Conservation (phyloP, 1,140 invertebrate species). For the Aphis gossypii region DNA sequence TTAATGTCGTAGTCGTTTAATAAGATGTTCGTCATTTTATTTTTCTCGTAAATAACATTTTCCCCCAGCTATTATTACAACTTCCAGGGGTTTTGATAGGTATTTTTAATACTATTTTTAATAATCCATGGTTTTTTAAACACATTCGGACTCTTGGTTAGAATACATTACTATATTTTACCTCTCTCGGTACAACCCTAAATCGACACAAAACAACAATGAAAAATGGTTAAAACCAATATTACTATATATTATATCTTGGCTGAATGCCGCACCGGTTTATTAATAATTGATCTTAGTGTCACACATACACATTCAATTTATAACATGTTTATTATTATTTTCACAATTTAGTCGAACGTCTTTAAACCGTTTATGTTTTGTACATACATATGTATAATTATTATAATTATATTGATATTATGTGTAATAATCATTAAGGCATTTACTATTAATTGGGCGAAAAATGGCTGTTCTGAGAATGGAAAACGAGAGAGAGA, state of each 20-base stretch:
- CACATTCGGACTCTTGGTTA: not conserved
- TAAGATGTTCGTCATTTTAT: not conserved
- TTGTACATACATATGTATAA: slow-evolving; percentile 18
- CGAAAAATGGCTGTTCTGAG: slow-evolving; percentile 49
- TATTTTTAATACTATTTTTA: not conserved
- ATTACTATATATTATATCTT: not conserved
- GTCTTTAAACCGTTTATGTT: not conserved
- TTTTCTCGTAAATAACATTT: not conserved
- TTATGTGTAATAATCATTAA: slow-evolving; percentile 50
- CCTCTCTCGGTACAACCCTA: not conserved
- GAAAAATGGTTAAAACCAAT: not conserved
- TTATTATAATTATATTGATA: slow-evolving; percentile 10
- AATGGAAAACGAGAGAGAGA: not conserved
- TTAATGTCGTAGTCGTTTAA: not conserved
- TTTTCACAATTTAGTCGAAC: not conserved
- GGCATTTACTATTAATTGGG: slow-evolving; percentile 30
- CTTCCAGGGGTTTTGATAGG: not conserved
- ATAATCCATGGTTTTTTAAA: not conserved
- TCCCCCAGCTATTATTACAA: too few relatives aligned
- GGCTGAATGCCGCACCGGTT: not conserved
- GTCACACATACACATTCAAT: not conserved
- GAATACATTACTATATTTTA: not conserved
- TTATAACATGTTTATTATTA: slow-evolving; percentile 10
- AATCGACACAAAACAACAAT: not conserved
- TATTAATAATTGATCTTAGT: not conserved